Base-by-base conservation (phyloP, 1,140 invertebrate species). In the Papilio helenus region DNA sequence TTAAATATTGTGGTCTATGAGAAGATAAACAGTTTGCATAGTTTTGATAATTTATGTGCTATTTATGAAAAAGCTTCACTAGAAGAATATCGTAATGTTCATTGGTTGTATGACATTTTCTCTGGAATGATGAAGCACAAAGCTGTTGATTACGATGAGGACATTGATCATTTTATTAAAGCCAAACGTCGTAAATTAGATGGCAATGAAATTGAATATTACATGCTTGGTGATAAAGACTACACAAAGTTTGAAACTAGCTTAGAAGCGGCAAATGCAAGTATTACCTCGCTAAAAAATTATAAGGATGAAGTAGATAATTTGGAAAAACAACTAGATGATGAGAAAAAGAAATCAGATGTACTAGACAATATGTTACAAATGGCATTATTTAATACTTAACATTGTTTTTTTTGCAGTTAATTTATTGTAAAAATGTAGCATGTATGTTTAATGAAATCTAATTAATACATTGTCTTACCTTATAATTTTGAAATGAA, bases 1-100 rank as follows among this genome's bases (percentile, higher is more conserved):
- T 86, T 95, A 80, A 94, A 95, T 84, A 85, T 95, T 49, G 89
- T 95, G 79, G 90, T 95, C 18, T 93, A 92, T 80, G 94, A 94
- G 86, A 95, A 94, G 87, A 95, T 95, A 68, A 91, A 86, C 81
- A 89, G 86, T 34, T 82, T 93, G n/a, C 86, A 89, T 65, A 87
- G 89, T 79, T 91, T 92, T 84, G 89, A 90, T 44, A 92, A 92
- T 79, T 83, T 81, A 80, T 94, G 87, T 83, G 94, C 90, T 42
- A 86, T 95, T 61, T 95, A 95, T 86, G 80, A 89, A 34, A 92
- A 90, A 85, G 82, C 86, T 34, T 86, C 83, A 73, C 80, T 95
- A 81, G 85, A 92, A 68, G 81, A 90, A 58, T 95, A 92, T 84
- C 82, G 92, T 4, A 91, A 89, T 83, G 76, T 80, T n/a, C 81